phyloP scores from a whole-genome alignment of 1,140 invertebrate genomes.

The Brachionus asplanchnoidis region DNA sequence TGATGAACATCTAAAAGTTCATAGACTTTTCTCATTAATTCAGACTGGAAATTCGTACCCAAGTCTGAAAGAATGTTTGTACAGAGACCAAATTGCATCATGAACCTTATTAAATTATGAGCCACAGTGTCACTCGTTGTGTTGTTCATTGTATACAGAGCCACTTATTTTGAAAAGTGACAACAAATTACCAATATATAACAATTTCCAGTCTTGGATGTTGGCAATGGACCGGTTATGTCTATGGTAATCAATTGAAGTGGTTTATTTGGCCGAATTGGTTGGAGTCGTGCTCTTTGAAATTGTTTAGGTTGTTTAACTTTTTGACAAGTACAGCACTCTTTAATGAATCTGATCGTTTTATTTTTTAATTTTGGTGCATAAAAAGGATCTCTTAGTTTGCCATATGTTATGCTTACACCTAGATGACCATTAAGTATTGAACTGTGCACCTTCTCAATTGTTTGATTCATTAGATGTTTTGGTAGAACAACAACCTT shows the following conservation, averaged over 20 bases:
- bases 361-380: neutral
- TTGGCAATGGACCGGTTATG: no score
- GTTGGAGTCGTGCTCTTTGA: neutral
- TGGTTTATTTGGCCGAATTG: neutral
- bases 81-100: no score
- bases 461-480: neutral
- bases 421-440: neutral
- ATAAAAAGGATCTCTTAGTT: no score
- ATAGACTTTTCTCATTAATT: no score
- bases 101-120: no score
- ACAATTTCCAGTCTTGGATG: neutral
- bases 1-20: no score
- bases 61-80: no score
- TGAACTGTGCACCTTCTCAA: neutral
- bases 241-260: neutral
- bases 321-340: no score
- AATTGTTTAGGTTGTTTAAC: neutral
- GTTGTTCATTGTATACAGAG: neutral
- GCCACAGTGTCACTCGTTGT: no score
- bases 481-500: no score
- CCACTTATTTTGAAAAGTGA: neutral
- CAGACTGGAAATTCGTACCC: no score
- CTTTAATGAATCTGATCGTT: neutral
- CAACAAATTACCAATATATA: neutral
- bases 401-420: neutral